A percentile compares a stretch with the other conserved stretches of the same genome.
Evolutionary conservation across 2,113 vertebrate species (phyloP).

Genomic region (Anguilla rostrata): DNA sequence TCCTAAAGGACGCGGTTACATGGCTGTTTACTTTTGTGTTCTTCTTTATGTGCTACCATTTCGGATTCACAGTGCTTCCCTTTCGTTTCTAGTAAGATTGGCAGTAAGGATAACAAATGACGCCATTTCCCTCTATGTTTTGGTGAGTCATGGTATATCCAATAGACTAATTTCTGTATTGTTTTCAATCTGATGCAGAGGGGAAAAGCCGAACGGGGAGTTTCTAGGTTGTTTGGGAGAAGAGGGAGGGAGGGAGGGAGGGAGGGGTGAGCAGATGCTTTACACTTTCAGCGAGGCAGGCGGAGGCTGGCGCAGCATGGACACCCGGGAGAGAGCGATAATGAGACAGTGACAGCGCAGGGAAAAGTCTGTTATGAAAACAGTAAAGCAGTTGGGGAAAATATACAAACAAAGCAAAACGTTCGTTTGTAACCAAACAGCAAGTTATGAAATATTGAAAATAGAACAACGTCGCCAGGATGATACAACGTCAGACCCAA

Average conservation of each 20-base stretch:
- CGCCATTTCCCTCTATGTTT: background rate
- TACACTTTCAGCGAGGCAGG: slow-evolving; percentile 22
- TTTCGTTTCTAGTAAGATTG: background rate
- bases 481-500: slow-evolving; percentile 43
- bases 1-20: too few relatives aligned
- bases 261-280: background rate
- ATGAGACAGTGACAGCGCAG: slow-evolving; percentile 28
- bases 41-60: background rate
- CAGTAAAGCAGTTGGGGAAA: slow-evolving; percentile 5
- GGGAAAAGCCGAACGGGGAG: background rate
- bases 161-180: background rate
- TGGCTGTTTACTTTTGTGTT: background rate
- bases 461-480: slow-evolving; percentile 36
- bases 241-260: background rate
- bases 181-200: background rate
- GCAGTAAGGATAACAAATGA: background rate
- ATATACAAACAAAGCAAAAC: background rate
- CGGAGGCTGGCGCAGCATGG: slow-evolving; percentile 42
- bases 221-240: background rate
- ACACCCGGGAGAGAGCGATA: slow-evolving; percentile 29
- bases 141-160: background rate
- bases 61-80: background rate
- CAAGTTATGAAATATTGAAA: slow-evolving; percentile 34
- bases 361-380: slow-evolving; percentile 34
- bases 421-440: slow-evolving; percentile 12